Conservation (phyloP, 2,888 invertebrate genomes). For the Ceratothoa steindachneri region DNA sequence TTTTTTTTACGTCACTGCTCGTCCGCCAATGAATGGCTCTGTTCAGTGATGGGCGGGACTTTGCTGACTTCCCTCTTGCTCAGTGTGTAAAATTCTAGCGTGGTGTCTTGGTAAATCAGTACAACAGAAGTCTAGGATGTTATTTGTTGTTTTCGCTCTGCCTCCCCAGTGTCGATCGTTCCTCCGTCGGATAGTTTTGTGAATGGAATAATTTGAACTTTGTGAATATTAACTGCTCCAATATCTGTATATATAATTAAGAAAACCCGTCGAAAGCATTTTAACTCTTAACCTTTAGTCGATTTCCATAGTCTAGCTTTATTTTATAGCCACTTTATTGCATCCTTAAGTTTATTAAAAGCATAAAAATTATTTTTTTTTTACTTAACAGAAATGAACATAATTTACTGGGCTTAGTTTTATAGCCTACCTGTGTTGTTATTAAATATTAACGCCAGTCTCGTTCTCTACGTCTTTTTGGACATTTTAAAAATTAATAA, state of each 20-base stretch:
- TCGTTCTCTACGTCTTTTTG: not conserved
- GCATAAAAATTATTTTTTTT: not conserved
- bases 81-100: not conserved
- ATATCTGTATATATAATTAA: too few species aligned
- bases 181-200: too few species aligned
- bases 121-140: not conserved
- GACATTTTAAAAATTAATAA: not conserved
- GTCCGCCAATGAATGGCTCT: not conserved
- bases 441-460: too few species aligned
- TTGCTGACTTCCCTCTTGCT: not conserved
- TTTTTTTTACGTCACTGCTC: not conserved
- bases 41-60: not conserved
- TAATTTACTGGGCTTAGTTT: not conserved
- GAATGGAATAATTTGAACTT: too few species aligned
- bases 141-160: not conserved
- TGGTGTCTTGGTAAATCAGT: not conserved
- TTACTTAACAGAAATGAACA: not conserved
- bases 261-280: too few species aligned
- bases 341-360: too few species aligned
- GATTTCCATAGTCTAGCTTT: too few species aligned
- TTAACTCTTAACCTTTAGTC: too few species aligned
- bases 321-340: too few species aligned
- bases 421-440: too few species aligned
- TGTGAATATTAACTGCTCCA: too few species aligned
- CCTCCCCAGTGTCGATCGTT: not conserved